Base-by-base conservation (phyloP, 2,888 invertebrate genomes). In the Aleiodes alternator region DNA sequence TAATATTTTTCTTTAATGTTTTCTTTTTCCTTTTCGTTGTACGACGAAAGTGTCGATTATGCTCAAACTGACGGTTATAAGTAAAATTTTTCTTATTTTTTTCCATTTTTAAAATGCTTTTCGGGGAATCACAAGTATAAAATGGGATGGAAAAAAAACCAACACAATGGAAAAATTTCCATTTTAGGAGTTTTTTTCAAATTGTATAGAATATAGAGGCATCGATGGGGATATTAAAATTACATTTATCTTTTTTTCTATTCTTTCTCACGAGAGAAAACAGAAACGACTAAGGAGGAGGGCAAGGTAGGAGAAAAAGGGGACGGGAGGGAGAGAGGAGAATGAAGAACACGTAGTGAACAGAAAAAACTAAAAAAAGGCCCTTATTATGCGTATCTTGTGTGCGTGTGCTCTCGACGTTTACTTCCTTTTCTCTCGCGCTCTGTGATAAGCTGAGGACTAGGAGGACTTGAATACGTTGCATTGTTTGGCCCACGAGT, bases 351-450 rank as follows among this genome's bases (percentile, higher is more conserved):
- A 61, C 29, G 14, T 64, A 8, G 34, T 38, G 12, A 38, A 61
- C 3, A 64, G 5, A 43, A 64, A 61, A 38, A 38, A 61, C 3
- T 7, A 0, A 61, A 43, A 78, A 72, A 79, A 68, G 69, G 75
- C 77, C 79, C 84, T 89, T 88, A 89, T 86, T 88, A 89, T 86
- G 89, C 88, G 83, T 89, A 89, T 84, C 89, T 85, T 81, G 88
- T 89, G 79, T 89, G 81, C 72, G 89, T 88, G 79, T 89, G 88
- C 79, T 89, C 89, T 7, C 89, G 87, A 73, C 89, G 87, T 66
- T 89, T 89, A 83, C 88, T 89, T 78, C 88, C 87, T 76, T 86
- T 82, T 77, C 89, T 86, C 70, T 87, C 87, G 23, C 89, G 87
- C 74, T 89, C 89, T 80, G 83, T 87, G 59, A 84, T 82, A 78